Evolutionary conservation across 2,888 invertebrate genomes (phyloP), one percentile per base, ranked within the genome.

Genomic region (Eretmocerus hayati): DNA sequence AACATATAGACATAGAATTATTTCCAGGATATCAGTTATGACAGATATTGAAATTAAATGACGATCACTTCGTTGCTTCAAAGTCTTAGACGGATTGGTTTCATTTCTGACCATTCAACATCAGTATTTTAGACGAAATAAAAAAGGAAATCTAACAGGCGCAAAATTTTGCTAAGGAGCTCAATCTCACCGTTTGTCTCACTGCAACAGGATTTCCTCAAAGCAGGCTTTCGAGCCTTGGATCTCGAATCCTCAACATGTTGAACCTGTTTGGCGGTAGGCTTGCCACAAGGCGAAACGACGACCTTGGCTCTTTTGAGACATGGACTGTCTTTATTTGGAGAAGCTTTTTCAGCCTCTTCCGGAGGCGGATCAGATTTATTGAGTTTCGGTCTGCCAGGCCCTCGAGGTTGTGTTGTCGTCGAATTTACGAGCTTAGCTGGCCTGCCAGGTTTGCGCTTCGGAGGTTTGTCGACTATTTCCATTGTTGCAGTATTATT

Each of bases 381-480:
- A 13, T 66, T 46, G 22, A 23, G 13, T 15, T 22, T 62, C 4
- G 76, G 76, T 63, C 77, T 69, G 3, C 78, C 77, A 0, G 77
- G 76, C 8, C 75, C 74, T 44, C 75, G 74, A 1, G 71, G 71
- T 56, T 69, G 78, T 2, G 76, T 61, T 19, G 66, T 63, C 20
- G 66, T 62, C 8, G 64, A 57, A 62, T 63, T 64, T 9, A 80
- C 78, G 45, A 84, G 81, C 64, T 66, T 68, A 11, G 81, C 79
- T 45, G 84, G 82, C 53, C 85, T 75, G 0, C 85, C 84, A 35
- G 81, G 84, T 70, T 84, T 86, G 55, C 85, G 78, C 49, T 86
- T 79, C 1, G 87, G 87, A 1, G 87, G 87, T 72, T n/a, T n/a
- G n/a, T n/a, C n/a, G n/a, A n/a, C n/a, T n/a, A n/a, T n/a, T n/a